Evolutionary conservation across 2,888 invertebrate genomes (phyloP), one percentile per base, ranked within the genome.

Genomic region (Napeogenes sylphis): DNA sequence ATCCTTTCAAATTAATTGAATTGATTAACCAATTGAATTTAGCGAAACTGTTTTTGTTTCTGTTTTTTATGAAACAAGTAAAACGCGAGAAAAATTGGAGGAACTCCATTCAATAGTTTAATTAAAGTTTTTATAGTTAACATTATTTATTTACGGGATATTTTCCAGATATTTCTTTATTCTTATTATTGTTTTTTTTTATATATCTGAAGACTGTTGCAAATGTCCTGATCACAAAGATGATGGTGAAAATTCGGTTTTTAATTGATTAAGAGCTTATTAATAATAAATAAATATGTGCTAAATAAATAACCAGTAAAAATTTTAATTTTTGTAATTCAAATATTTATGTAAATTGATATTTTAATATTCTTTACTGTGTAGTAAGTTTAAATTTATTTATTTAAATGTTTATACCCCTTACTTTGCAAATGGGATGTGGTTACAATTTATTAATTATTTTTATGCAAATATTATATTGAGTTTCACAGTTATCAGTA

Each of bases 21-120:
- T 84, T 86, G 86, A 87, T 87, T 83, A 84, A 83, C 84, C 88
- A 86, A 89, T 88, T 87, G 81, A 81, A 81, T 85, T 82, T 78
- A 77, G 79, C 73, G 77, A 78, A 79, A 80, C 83, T 82, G 70
- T 21, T 21, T 21, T 21, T 71, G 79, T 85, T 86, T 83, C 84
- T 84, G 79, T 74, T 70, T 72, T 66, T 68, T 60, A 69, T 66
- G 70, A 68, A 73, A 70, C 74, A 66, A 68, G 66, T 68, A 72
- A 68, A 56, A 70, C 65, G 64, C 64, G 64, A 63, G 66, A 61
- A 68, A 69, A 70, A 69, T 68, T 51, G 56, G 12, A 47, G n/a
- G 59, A 58, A 42, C 67, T 67, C 61, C 67, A 61, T 59, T 61
- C 61, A 67, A 71, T 71, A 71, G 69, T 70, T 70, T 69, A 70